These are phyloP conservation scores for Pandion haliaetus DNA, from an alignment of 2,113 vertebrate species.

Conservation along the genomic window DNA sequence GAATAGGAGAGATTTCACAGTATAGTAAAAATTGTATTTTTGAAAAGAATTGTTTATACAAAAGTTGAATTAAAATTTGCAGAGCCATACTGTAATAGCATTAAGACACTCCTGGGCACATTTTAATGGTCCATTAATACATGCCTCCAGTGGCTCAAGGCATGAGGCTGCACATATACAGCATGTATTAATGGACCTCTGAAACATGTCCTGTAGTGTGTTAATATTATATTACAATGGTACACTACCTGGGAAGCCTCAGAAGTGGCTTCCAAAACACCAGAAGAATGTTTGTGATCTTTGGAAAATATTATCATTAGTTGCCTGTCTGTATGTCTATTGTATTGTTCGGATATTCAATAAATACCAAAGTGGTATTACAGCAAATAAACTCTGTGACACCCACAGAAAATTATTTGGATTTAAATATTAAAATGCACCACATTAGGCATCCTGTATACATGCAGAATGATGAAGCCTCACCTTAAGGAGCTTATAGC, in stretches of 20 bases:
- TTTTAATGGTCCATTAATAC: constrained; percentile 69
- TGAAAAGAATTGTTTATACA: neutral
- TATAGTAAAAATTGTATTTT: neutral
- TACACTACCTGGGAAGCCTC: neutral
- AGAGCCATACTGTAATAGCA: neutral
- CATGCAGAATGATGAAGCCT: neutral
- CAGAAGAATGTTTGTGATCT: neutral
- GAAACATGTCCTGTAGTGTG: constrained; percentile 30
- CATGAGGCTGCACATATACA: constrained; percentile 40
- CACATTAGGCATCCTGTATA: neutral
- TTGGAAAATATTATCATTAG: neutral
- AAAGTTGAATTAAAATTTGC: constrained; percentile 52
- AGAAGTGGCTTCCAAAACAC: neutral
- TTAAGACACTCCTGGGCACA: constrained; percentile 58
- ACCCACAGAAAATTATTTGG: neutral
- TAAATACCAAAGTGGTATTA: neutral
- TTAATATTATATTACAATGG: neutral
- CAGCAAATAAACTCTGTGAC: neutral
- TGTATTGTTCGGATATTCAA: neutral
- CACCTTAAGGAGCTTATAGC: neutral
- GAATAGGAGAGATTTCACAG: neutral
- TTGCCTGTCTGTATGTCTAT: neutral
- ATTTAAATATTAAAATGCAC: neutral
- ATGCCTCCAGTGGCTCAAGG: neutral
- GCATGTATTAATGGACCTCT: constrained; percentile 27